A percentile compares a stretch with the other conserved stretches of the same genome.
Evolutionary conservation across 2,113 vertebrate genomes (phyloP).

Genomic region (Tetraodon nigroviridis): DNA sequence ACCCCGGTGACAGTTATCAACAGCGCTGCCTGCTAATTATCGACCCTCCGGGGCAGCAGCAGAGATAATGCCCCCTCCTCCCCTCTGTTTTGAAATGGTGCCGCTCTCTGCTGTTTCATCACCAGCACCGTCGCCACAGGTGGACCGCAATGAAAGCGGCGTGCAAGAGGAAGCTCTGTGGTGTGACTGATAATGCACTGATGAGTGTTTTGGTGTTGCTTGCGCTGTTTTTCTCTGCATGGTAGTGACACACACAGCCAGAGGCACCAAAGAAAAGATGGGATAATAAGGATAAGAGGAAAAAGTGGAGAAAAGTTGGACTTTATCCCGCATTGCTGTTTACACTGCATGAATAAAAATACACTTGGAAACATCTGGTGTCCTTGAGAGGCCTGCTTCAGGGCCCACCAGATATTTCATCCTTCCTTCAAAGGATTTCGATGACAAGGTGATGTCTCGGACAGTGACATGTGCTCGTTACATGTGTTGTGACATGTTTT

Average conservation of each 20-base stretch:
- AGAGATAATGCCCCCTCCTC: constrained; percentile 23
- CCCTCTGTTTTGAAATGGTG: constrained; percentile 44
- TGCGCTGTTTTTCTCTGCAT: constrained; percentile 27
- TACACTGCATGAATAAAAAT: constrained; percentile 13
- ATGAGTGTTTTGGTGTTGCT: constrained; percentile 49
- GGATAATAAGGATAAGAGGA: constrained; percentile 4
- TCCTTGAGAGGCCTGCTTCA: constrained; percentile 44
- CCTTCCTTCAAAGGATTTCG: constrained; percentile 57
- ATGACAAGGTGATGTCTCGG: constrained; percentile 60
- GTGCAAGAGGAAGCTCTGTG: constrained; percentile 20
- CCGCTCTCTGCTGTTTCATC: constrained; percentile 49
- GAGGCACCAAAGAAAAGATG: constrained; percentile 4
- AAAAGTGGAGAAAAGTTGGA: constrained; percentile 6
- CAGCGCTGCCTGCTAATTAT: constrained; percentile 52
- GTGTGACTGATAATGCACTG: constrained; percentile 36
- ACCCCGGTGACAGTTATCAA: constrained; percentile 33
- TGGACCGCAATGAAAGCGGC: constrained; percentile 29
- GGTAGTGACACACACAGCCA: constrained; percentile 9
- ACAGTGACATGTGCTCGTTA: constrained; percentile 48
- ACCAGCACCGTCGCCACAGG: constrained; percentile 40
- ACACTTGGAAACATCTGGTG: constrained; percentile 45
- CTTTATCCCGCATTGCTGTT: constrained; percentile 8
- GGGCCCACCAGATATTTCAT: constrained; percentile 54
- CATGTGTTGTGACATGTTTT: constrained; percentile 48
- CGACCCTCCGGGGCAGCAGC: constrained; percentile 33